Percentiles rank a stretch among this genome's conserved stretches.
Conservation (phyloP, 2,113 vertebrate species). For the Urocitellus parryii region DNA sequence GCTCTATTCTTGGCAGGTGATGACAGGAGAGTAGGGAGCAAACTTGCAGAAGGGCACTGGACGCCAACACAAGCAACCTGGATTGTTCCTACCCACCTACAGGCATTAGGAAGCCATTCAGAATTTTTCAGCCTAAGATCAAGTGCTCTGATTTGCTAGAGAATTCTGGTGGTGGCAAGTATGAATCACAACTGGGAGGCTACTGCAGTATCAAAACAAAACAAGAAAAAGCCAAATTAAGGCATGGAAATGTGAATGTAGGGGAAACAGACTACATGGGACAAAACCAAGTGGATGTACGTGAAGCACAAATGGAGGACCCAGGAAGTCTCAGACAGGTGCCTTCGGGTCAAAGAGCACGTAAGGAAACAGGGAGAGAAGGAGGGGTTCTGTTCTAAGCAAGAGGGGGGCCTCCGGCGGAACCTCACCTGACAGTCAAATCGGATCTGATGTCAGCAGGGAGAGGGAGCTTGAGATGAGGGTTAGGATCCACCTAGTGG, state of each 20-base stretch:
- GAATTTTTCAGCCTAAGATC: neutral
- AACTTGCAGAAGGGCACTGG: neutral
- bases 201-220: neutral
- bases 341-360: neutral
- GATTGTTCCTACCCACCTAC: neutral
- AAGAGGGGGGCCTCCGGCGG: neutral
- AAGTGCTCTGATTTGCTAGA: neutral
- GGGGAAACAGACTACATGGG: neutral
- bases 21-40: neutral
- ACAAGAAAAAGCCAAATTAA: neutral
- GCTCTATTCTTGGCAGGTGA: neutral
- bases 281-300: neutral
- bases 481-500: neutral
- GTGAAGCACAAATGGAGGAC: neutral
- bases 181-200: neutral
- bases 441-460: neutral
- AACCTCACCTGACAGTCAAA: neutral
- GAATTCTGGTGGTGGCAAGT: conserved; percentile 16
- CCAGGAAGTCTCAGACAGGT: neutral
- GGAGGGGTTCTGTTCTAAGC: neutral
- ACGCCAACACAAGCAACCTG: neutral
- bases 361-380: neutral
- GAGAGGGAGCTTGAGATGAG: neutral
- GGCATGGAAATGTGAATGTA: neutral
- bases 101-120: neutral